These are phyloP conservation scores for Bunonema sp. DNA, from an alignment of 2,888 invertebrate species.

Conservation along the genomic window DNA sequence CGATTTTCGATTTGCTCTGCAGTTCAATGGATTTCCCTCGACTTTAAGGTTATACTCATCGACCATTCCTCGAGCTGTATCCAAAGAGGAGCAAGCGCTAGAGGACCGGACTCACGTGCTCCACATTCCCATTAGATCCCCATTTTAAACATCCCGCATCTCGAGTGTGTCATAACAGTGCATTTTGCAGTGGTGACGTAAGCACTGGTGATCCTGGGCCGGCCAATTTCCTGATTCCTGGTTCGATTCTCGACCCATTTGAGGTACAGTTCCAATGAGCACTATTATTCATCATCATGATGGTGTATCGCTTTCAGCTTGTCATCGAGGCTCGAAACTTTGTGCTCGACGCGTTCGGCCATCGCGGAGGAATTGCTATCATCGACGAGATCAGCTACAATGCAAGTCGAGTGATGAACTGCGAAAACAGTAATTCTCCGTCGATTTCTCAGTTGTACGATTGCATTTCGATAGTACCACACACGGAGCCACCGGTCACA, in stretches of 20 bases:
- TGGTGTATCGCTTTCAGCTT: slow-evolving; percentile 15
- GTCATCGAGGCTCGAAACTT: slow-evolving; percentile 31
- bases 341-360: slow-evolving; percentile 24
- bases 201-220: slow-evolving; percentile 21
- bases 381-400: slow-evolving; percentile 30
- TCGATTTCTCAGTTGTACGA: no score
- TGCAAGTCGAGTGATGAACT: slow-evolving; percentile 10
- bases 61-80: no score
- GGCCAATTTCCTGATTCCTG: slow-evolving; percentile 24
- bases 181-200: no score
- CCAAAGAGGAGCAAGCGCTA: no score
- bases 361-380: slow-evolving; percentile 27
- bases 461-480: slow-evolving; percentile 16
- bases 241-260: slow-evolving; percentile 20
- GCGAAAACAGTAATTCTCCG: slow-evolving; percentile 8
- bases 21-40: no score
- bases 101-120: no score
- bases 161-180: no score
- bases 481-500: slow-evolving; percentile 11
- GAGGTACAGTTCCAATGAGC: slow-evolving; percentile 16
- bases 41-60: no score
- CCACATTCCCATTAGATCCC: no score
- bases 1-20: no score
- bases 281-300: no score
- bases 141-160: no score